A percentile compares a stretch with the other conserved stretches of the same genome.
Conservation (phyloP, 2,113 vertebrate genomes). For the Aphyosemion australe region DNA sequence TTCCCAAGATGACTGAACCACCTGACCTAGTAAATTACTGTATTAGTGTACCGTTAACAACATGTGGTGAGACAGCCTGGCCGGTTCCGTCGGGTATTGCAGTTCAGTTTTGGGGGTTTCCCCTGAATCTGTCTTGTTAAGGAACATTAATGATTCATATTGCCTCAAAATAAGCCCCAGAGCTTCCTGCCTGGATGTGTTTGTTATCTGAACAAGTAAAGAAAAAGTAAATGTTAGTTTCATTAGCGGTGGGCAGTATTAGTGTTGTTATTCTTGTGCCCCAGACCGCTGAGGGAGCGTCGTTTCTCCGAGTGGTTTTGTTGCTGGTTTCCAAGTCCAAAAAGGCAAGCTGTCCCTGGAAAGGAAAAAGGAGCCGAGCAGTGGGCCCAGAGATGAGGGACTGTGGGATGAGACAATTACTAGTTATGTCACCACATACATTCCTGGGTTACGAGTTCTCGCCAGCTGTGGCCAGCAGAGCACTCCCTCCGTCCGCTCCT, state of each 20-base stretch:
- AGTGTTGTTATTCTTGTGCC: constrained; percentile 65
- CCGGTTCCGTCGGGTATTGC: constrained; percentile 26
- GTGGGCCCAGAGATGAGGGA: constrained; percentile 61
- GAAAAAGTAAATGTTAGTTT: constrained; percentile 52
- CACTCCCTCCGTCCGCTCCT: constrained; percentile 53
- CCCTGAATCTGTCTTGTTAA: constrained; percentile 55
- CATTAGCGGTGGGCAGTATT: constrained; percentile 65
- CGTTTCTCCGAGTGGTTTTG: constrained; percentile 36
- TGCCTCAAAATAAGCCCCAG: constrained; percentile 51
- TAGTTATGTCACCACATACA: constrained; percentile 76
- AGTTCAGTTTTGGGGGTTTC: constrained; percentile 62
- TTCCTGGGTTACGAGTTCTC: constrained; percentile 73
- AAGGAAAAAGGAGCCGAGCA: constrained; percentile 54
- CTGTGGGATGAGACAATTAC: constrained; percentile 77
- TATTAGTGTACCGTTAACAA: constrained; percentile 46
- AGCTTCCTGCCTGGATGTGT: constrained; percentile 57
- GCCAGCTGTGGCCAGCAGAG: constrained; percentile 70
- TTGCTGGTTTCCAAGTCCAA: constrained; percentile 64
- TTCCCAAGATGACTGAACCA: constrained; percentile 39
- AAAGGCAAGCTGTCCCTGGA: constrained; percentile 55
- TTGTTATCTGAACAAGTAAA: constrained; percentile 53
- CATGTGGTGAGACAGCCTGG: constrained; percentile 38
- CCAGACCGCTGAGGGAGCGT: constrained; percentile 42
- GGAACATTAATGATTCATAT: constrained; percentile 63
- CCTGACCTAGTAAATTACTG: constrained; percentile 39